Percentiles rank a stretch among this genome's conserved stretches.
phyloP scores from a whole-genome alignment of 1,140 invertebrate species.

The Rhopalosiphum maidis region DNA sequence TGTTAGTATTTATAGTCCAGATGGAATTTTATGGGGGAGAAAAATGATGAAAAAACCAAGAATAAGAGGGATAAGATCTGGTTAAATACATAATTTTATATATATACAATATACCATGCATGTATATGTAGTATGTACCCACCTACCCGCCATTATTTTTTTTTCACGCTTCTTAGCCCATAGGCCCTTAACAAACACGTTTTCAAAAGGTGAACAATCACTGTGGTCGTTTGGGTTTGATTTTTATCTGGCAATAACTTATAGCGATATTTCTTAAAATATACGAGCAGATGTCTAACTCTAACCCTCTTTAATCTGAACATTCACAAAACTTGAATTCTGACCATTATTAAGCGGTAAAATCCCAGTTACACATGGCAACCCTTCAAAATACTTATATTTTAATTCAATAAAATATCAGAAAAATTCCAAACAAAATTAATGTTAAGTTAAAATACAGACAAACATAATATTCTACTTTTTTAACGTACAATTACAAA shows the following conservation, averaged over 20 bases:
- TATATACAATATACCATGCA: background rate
- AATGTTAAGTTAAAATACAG: background rate
- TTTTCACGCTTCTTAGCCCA: background rate
- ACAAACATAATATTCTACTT: background rate
- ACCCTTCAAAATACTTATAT: background rate
- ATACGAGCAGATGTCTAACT: slow-evolving; percentile 24
- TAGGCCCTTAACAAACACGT: background rate
- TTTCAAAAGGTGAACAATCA: slow-evolving; percentile 9
- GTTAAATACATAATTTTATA: slow-evolving; percentile 21
- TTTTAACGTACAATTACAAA: background rate
- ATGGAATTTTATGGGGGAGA: slow-evolving; percentile 28
- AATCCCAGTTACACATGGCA: no score
- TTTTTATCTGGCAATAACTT: background rate
- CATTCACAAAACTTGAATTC: background rate
- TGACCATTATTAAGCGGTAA: slow-evolving; percentile 19
- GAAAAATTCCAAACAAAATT: background rate
- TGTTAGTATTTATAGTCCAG: slow-evolving; percentile 23
- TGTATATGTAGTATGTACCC: background rate
- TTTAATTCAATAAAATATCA: slow-evolving; percentile 22
- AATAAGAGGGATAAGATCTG: slow-evolving; percentile 35
- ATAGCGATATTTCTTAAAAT: background rate
- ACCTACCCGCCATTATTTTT: background rate
- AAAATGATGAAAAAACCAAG: background rate
- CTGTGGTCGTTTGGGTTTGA: background rate
- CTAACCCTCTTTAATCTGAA: slow-evolving; percentile 34